Base-by-base conservation (phyloP, 2,113 vertebrate genomes). In the Megalops atlanticus region DNA sequence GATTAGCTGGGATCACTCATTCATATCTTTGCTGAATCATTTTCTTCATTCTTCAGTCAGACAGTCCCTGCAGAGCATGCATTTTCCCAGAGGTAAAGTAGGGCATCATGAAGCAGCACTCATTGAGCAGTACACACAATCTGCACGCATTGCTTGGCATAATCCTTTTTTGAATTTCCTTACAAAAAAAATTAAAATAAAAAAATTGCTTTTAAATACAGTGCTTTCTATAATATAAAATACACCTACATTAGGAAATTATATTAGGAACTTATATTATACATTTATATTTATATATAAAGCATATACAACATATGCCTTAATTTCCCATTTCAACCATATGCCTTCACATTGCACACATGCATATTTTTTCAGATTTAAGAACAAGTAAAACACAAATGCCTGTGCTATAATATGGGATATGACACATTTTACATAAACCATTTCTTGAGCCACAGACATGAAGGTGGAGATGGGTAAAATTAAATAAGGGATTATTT, bases 201-300 rank as follows among this genome's bases (percentile, higher is more conserved):
- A 80, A 83, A 58, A 73, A 71, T 45, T 72, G 75, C 70, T 69
- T 70, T 69, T 75, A 82, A 79, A 73, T 87, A 80, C 82, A 85
- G 78, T 79, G 82, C 82, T 81, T 54, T 83, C 83, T 85, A 87
- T 39, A 80, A 84, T 87, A 87, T 85, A 87, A 87, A 87, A 87
- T 80, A 84, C 81, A 83, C 77, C 80, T 54, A 77, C 68, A 79
- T 83, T 75, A 72, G 81, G 69, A 84, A 73, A 71, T 45, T 43
- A 81, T 79, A 84, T 86, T 83, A 84, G n/a, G n/a, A n/a, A n/a
- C n/a, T n/a, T n/a, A n/a, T n/a, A n/a, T n/a, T n/a, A n/a, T n/a
- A n/a, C n/a, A n/a, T n/a, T n/a, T 45, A 74, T 39, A 74, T 36
- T 43, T 43, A 41, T 85, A 85, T 84, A 82, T 77, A 83, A 83